Conservation (phyloP, 2,797 vertebrate species). For the Gymnoscopelus braueri region DNA sequence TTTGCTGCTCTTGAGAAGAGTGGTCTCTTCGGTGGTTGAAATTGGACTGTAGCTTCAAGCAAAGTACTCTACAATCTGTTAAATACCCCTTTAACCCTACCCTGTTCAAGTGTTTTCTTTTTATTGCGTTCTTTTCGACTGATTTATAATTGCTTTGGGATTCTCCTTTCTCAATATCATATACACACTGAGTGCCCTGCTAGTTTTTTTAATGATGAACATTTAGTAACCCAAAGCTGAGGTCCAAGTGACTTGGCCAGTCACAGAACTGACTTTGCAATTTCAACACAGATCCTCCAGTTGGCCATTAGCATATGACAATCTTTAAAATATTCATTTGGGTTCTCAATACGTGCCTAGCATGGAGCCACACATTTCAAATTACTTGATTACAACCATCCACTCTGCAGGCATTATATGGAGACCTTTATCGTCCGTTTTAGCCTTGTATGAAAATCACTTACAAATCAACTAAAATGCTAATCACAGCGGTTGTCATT, state of each 20-base stretch:
- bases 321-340: slow-evolving; percentile 36
- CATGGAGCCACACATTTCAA: not conserved
- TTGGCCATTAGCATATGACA: slow-evolving; percentile 20
- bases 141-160: slow-evolving; percentile 6
- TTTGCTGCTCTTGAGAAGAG: not conserved
- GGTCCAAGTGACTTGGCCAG: slow-evolving; percentile 19
- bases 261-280: slow-evolving; percentile 30
- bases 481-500: slow-evolving; percentile 6
- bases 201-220: slow-evolving; percentile 20
- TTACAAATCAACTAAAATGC: slow-evolving; percentile 11
- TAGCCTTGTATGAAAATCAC: slow-evolving; percentile 22
- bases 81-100: not conserved
- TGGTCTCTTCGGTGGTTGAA: slow-evolving; percentile 3
- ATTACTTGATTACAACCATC: not conserved
- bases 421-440: slow-evolving; percentile 17
- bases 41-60: not conserved
- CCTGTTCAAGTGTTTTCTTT: no score
- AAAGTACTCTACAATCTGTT: slow-evolving; percentile 15
- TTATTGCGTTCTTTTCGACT: slow-evolving; percentile 1
- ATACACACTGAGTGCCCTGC: slow-evolving; percentile 1
- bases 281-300: slow-evolving; percentile 17
- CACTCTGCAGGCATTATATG: slow-evolving; percentile 11
- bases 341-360: not conserved
- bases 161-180: slow-evolving; percentile 18
- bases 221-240: slow-evolving; percentile 13